Base-by-base conservation (phyloP, 2,888 invertebrate genomes). In the Macaria notata region DNA sequence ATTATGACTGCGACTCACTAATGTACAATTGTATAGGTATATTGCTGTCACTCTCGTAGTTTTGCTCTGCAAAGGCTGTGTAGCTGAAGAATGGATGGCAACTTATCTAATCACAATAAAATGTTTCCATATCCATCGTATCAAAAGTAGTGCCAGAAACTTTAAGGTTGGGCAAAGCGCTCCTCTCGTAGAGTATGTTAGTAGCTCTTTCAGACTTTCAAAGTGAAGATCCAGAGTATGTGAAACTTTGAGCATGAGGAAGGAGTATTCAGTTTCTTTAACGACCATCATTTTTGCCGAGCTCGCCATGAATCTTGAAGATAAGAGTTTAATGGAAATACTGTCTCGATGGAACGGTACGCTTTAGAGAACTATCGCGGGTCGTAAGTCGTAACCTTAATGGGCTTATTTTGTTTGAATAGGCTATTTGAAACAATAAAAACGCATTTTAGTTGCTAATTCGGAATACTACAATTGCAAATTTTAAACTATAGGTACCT, bases 271-370 rank as follows among this genome's bases (percentile, higher is more conserved):
- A 84, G 83, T 86, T 86, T 81, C 83, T 84, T 81, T 83, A 84
- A 85, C 83, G 83, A 81, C 84, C 79, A 80, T 84, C 80, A 84
- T 84, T 83, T 83, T 85, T 81, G 81, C 66, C 77, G 78, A 72
- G 72, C 75, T 68, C 64, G 80, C 79, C 78, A 86, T 87, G 84
- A 86, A 86, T 86, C 84, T 86, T 78, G 67, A 77, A 85, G 86
- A 88, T 86, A 86, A 85, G 76, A 78, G 79, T 81, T 19, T 86
- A 84, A 86, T 86, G 83, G 83, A 81, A 83, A 85, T 85, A 84
- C 80, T 74, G 82, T 78, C 75, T 73, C 78, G 72, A 68, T 71
- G 71, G 76, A 78, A 74, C 82, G 81, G 81, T 78, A 81, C 72
- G 81, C 76, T 79, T 81, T 81, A 81, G 82, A 72, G 77, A 84